A percentile compares a stretch with the other conserved stretches of the same genome.
phyloP scores from a whole-genome alignment of 2,797 vertebrate genomes.

The Decapterus maruadsi region DNA sequence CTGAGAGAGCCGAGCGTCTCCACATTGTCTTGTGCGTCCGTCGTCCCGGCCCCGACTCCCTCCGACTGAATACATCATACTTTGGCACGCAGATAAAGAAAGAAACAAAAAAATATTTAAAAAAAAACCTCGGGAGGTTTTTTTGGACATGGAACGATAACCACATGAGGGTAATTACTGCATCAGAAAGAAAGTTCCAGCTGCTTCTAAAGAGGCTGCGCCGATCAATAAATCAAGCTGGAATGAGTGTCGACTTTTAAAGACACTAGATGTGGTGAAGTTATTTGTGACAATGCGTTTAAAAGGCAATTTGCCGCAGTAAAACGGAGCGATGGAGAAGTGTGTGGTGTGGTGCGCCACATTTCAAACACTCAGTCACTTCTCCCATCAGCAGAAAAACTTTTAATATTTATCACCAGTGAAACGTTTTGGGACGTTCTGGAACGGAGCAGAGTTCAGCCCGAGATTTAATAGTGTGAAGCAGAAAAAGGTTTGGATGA shows the following conservation, averaged over 20 bases:
- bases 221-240: slow-evolving; percentile 60
- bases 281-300: slow-evolving; percentile 57
- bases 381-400: slow-evolving; percentile 10
- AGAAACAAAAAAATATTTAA: slow-evolving; percentile 29
- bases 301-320: slow-evolving; percentile 34
- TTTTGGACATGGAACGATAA: slow-evolving; percentile 44
- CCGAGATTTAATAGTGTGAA: background rate
- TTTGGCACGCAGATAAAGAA: slow-evolving; percentile 58
- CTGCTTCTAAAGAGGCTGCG: slow-evolving; percentile 38
- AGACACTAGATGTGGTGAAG: slow-evolving; percentile 49
- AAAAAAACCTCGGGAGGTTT: slow-evolving; percentile 29
- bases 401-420: slow-evolving; percentile 14
- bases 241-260: slow-evolving; percentile 48
- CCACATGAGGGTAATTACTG: slow-evolving; percentile 69
- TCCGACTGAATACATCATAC: slow-evolving; percentile 54
- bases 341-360: slow-evolving; percentile 19
- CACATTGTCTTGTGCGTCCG: slow-evolving; percentile 40
- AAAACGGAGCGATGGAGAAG: slow-evolving; percentile 21
- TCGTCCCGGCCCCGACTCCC: slow-evolving; percentile 23
- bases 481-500: background rate
- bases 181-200: slow-evolving; percentile 41
- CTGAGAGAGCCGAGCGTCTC: slow-evolving; percentile 50
- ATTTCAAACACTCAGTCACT: slow-evolving; percentile 44
- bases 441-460: background rate
- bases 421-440: background rate